Percentiles rank a stretch among this genome's conserved stretches.
phyloP scores from a whole-genome alignment of 2,888 invertebrate genomes.

The Anoncus sp. region DNA sequence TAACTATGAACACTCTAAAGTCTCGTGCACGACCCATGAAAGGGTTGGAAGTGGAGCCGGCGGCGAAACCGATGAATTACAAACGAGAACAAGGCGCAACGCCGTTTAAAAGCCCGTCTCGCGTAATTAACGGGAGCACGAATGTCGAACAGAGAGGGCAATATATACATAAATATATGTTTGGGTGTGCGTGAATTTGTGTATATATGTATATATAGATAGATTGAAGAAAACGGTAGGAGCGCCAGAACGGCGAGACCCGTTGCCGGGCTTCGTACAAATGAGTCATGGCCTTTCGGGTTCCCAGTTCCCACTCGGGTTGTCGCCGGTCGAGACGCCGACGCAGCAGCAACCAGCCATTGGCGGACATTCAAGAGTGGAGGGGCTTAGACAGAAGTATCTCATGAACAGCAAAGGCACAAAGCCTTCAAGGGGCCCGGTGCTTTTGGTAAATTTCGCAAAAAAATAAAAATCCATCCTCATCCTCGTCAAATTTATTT shows the following conservation, averaged over 20 bases:
- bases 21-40: constrained; percentile 11
- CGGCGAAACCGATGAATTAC: constrained; percentile 61
- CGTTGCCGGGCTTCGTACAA: constrained; percentile 51
- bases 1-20: constrained; percentile 2
- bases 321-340: constrained; percentile 47
- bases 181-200: no score
- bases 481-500: neutral
- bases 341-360: constrained; percentile 44
- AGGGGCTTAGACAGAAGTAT: constrained; percentile 18
- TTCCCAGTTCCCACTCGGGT: constrained; percentile 17
- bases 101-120: constrained; percentile 59
- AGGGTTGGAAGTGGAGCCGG: constrained; percentile 41
- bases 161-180: constrained; percentile 1
- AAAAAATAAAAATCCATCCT: neutral
- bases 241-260: constrained; percentile 48
- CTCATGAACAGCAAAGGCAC: constrained; percentile 47
- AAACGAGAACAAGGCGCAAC: constrained; percentile 62
- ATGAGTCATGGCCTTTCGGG: constrained; percentile 54
- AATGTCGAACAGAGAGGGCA: constrained; percentile 21
- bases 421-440: constrained; percentile 16
- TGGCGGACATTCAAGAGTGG: neutral
- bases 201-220: constrained; percentile 11
- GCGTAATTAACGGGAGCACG: constrained; percentile 59
- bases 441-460: neutral
- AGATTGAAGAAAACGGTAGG: constrained; percentile 25